Base-by-base conservation (phyloP, 2,888 invertebrate species). In the Cotesia congregata region DNA sequence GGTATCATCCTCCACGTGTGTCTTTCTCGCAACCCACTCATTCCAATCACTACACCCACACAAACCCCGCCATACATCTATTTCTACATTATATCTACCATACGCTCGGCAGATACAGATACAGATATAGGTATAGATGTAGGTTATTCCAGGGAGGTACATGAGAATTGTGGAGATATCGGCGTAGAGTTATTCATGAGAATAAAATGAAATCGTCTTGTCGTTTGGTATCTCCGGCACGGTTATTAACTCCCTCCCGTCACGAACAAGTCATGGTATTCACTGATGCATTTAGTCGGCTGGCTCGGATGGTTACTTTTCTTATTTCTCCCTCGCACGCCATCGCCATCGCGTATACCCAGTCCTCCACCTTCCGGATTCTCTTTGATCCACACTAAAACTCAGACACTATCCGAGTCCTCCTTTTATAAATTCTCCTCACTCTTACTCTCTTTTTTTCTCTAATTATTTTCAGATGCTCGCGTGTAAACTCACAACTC, bases 161-260 rank as follows among this genome's bases (percentile, higher is more conserved):
- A 41, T 68, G 20, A 20, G 20, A 1, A 39, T 69, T 71, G 38
- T 71, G 38, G 71, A 59, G n/a, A 61, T 71, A 20, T 17, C 50
- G 50, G 62, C 67, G 30, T 50, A 67, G 40, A 72, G 62, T 61
- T 62, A 72, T 61, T 15, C 74, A 59, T 81, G 81, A 83, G 85
- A 83, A 84, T 83, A 82, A 84, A 85, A 88, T 86, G 85, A 85
- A 86, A 86, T 85, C 82, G 82, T 84, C 82, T 82, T 80, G 82
- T 82, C 81, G 80, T 79, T 80, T 75, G 77, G 67, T 73, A 75
- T 75, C 77, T 78, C 81, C 81, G 82, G 81, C 79, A 75, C 72
- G 74, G 84, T 86, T 86, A 85, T 86, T 86, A 85, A 86, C 86
- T 85, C 83, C 83, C 82, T 59, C 64, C 41, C 65, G 61, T 40